phyloP scores from a whole-genome alignment of 2,888 invertebrate species.

The Isotomurus palustris region DNA sequence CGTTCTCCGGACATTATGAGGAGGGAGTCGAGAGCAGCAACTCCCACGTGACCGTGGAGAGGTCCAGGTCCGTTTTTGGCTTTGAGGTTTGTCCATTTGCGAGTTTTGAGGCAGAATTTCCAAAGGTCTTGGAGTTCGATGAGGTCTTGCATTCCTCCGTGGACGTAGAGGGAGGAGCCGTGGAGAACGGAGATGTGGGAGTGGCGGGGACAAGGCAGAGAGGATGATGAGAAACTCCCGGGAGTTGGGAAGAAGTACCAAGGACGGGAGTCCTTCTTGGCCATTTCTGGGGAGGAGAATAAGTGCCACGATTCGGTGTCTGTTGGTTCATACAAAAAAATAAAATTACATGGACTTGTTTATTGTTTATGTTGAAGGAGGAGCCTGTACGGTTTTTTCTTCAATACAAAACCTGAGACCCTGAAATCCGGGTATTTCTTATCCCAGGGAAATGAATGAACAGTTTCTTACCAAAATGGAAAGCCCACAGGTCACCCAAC shows the following conservation, averaged over 20 bases:
- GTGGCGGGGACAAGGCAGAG: constrained; percentile 65
- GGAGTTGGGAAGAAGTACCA: constrained; percentile 17
- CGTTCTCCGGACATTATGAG: constrained; percentile 73
- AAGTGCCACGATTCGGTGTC: constrained; percentile 79
- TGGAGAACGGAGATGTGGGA: constrained; percentile 78
- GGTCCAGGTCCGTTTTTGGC: constrained; percentile 64
- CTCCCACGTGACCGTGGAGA: constrained; percentile 70
- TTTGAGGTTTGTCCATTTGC: constrained; percentile 62
- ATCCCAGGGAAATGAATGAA: not conserved
- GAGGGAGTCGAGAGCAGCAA: constrained; percentile 60
- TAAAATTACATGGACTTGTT: not conserved
- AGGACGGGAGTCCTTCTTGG: not conserved
- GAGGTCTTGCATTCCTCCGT: constrained; percentile 82
- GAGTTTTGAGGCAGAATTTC: constrained; percentile 63
- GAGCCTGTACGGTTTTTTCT: not conserved
- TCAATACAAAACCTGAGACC: too few species aligned
- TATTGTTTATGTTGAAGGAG: too few species aligned
- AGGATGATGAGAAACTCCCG: constrained; percentile 48
- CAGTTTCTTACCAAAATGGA: constrained; percentile 66
- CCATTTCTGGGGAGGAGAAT: constrained; percentile 21
- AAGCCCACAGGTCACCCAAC: constrained; percentile 79
- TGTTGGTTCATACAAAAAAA: constrained; percentile 48
- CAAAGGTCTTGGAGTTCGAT: constrained; percentile 71
- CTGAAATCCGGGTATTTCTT: not conserved
- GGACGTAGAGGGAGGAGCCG: constrained; percentile 71